Conservation (phyloP, 2,888 invertebrate genomes). For the Nasonia oneida region DNA sequence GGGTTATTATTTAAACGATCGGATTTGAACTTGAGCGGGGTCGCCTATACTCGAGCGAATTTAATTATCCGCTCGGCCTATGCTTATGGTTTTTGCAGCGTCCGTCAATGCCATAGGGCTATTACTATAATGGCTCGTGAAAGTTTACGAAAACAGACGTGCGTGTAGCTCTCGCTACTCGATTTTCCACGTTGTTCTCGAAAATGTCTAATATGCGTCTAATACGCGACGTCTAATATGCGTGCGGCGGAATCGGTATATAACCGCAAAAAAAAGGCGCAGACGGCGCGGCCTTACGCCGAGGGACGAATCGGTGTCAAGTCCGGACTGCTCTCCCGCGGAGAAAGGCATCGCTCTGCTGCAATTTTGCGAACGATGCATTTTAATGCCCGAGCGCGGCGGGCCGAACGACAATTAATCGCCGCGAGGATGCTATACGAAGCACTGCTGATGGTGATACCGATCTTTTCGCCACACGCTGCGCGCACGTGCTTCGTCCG, state of each 20-base stretch:
- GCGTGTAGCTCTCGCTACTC: not conserved
- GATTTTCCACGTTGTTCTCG: not conserved
- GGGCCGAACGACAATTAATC: not conserved
- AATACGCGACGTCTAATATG: no score
- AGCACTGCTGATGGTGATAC: not conserved
- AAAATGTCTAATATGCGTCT: not conserved
- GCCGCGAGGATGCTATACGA: not conserved
- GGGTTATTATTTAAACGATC: slow-evolving; percentile 11
- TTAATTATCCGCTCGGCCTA: not conserved
- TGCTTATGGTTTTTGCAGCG: not conserved
- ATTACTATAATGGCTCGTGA: not conserved
- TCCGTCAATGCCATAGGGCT: not conserved
- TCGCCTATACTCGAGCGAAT: not conserved
- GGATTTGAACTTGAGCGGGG: not conserved
- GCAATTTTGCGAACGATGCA: not conserved
- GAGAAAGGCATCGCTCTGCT: slow-evolving; percentile 40
- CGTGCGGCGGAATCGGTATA: not conserved
- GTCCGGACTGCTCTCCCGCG: slow-evolving; percentile 32
- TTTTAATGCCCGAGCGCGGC: not conserved
- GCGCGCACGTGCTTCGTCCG: not conserved
- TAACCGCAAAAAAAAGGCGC: not conserved
- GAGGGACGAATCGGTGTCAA: slow-evolving; percentile 50
- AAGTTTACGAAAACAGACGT: not conserved
- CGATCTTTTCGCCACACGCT: not conserved
- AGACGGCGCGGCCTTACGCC: slow-evolving; percentile 7